These are phyloP conservation scores for Minunthozetes semirufus DNA, from an alignment of 2,888 invertebrate species.

Conservation along the genomic window DNA sequence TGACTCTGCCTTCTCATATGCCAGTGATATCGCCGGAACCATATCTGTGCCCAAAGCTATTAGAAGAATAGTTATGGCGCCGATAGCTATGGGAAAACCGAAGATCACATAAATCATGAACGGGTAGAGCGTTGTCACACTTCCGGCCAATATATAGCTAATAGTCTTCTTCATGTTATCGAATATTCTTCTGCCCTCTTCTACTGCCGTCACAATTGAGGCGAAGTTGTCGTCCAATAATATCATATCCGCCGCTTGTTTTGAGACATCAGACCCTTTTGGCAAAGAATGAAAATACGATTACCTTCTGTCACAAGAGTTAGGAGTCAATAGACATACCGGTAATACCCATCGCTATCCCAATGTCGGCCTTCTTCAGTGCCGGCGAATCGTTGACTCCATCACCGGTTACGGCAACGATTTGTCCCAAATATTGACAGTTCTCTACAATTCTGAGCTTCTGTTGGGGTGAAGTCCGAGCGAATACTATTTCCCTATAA, in stretches of 20 bases:
- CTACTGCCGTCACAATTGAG: conserved; percentile 52
- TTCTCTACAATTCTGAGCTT: conserved; percentile 47
- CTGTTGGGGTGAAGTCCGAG: conserved; percentile 51
- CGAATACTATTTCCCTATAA: conserved; percentile 47
- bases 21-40: conserved; percentile 50
- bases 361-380: conserved; percentile 45
- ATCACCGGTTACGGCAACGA: conserved; percentile 46
- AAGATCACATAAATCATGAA: conserved; percentile 49
- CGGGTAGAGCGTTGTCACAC: conserved; percentile 50
- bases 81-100: conserved; percentile 49
- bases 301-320: not conserved
- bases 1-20: conserved; percentile 49
- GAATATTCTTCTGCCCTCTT: conserved; percentile 47
- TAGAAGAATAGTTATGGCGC: conserved; percentile 50
- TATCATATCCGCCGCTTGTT: conserved; percentile 53
- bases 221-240: conserved; percentile 52
- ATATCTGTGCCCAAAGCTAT: conserved; percentile 51
- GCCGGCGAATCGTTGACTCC: conserved; percentile 46
- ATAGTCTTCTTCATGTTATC: conserved; percentile 45
- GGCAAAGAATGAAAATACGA: not conserved
- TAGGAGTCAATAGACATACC: conserved; percentile 21
- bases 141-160: conserved; percentile 49
- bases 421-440: conserved; percentile 44
- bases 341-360: conserved; percentile 44
- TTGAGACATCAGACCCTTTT: conserved; percentile 45